Evolutionary conservation across 2,888 invertebrate species (phyloP), one percentile per base, ranked within the genome.

Genomic region (Drosophila pseudotalamancana): DNA sequence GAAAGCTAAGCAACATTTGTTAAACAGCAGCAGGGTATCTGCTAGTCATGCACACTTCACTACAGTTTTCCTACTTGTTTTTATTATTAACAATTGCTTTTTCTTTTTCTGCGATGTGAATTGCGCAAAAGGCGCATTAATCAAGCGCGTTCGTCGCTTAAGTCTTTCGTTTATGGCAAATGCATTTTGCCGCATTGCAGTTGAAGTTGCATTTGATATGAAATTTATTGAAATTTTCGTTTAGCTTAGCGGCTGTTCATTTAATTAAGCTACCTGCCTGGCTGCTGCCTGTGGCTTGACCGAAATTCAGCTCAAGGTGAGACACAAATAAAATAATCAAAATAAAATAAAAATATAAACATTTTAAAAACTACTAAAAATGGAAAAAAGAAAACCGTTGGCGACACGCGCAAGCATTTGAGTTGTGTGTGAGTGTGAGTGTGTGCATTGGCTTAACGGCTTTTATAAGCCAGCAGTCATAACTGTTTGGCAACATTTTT

Each of bases 301-400:
- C 79, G 83, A 87, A 83, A 83, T 87, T 85, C 82, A 87, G 88
- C 88, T 83, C 82, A 83, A 83, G 82, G 88, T 87, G 83, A 83
- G 56, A 31, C 49, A 42, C 34, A 56, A 65, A 57, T 29, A 50
- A 51, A 76, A 54, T 37, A 43, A 46, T 46, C 34, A 29, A 77
- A 49, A 55, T 27, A 55, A 31, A 35, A 12, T 25, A 42, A 25
- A 25, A 27, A 21, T n/a, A 50, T 45, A 32, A 16, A 16, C n/a
- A 2, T 14, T 40, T 56, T 16, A 51, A 54, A 55, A 35, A 55
- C 42, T 34, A 18, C 27, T 39, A 21, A 16, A 68, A 68, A 66
- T 35, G 49, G n/a, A 65, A 57, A 53, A 54, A 76, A 63, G 67
- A 86, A 83, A 86, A 63, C 50, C 45, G 61, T 59, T 69, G 71